Evolutionary conservation across 2,797 vertebrate species (phyloP).

Genomic region (Pipistrellus kuhlii): DNA sequence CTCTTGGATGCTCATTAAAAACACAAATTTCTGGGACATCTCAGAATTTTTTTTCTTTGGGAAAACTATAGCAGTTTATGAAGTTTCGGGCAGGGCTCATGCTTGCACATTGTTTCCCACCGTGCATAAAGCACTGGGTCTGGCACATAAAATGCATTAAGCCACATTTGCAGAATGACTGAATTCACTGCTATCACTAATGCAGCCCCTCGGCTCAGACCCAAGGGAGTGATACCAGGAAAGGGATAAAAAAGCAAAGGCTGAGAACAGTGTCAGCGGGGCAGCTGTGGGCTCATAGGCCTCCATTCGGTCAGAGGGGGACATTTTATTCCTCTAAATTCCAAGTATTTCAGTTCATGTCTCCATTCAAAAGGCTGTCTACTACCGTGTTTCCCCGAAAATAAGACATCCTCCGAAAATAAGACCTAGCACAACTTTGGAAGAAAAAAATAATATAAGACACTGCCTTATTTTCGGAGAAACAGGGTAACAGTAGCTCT

Average conservation of each 20-base stretch:
- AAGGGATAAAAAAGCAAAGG: neutral
- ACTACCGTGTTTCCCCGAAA: neutral
- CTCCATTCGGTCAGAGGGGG: neutral
- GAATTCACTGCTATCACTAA: neutral
- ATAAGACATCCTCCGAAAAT: too few species aligned
- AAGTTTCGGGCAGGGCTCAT: neutral
- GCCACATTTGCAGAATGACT: slow-evolving; percentile 22
- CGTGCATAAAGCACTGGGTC: neutral
- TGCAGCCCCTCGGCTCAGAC: neutral
- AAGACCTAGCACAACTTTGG: too few species aligned
- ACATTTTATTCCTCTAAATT: slow-evolving; percentile 51
- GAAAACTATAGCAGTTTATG: neutral
- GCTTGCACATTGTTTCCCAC: neutral
- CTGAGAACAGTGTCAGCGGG: neutral
- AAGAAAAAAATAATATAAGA: too few species aligned
- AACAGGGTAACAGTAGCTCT: neutral
- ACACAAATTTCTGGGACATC: neutral
- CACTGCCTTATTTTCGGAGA: too few species aligned
- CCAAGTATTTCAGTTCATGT: slow-evolving; percentile 36
- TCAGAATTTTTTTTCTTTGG: neutral
- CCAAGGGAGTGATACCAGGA: neutral
- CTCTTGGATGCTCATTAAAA: neutral
- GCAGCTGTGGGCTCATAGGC: neutral
- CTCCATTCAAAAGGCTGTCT: neutral
- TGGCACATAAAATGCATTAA: slow-evolving; percentile 13